These are phyloP conservation scores for Apteryx mantelli DNA, from an alignment of 2,113 vertebrate species.

Conservation along the genomic window DNA sequence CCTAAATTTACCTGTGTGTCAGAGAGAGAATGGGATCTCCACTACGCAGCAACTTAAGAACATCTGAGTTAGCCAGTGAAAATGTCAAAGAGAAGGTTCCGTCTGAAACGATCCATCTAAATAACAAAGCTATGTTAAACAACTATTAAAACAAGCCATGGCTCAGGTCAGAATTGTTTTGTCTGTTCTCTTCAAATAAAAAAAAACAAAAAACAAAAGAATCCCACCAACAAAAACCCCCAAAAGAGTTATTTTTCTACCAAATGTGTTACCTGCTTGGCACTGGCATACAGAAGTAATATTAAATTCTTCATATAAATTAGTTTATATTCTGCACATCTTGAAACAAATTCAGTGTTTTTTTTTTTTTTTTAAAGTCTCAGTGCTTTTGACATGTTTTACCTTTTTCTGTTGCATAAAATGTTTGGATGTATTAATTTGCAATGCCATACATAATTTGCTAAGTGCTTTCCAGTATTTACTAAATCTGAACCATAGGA, in stretches of 20 bases:
- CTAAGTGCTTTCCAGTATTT: neutral
- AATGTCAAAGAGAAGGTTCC: neutral
- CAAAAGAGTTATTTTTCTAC: neutral
- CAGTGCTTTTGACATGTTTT: neutral
- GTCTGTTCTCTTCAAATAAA: neutral
- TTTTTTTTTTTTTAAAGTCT: neutral
- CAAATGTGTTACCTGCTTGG: neutral
- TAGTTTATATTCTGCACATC: neutral
- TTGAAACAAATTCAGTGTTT: neutral
- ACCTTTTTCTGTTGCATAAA: neutral
- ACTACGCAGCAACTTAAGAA: neutral
- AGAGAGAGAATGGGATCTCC: neutral
- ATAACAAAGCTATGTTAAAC: neutral
- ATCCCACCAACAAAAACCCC: neutral
- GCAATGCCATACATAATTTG: neutral
- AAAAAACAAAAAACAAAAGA: neutral
- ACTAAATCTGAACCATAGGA: neutral
- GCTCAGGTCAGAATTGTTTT: neutral
- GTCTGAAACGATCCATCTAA: neutral
- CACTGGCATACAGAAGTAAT: neutral
- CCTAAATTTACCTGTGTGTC: neutral
- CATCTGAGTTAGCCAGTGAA: neutral
- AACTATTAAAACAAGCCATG: neutral
- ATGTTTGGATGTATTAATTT: neutral
- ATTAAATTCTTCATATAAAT: neutral